Evolutionary conservation across 1,140 invertebrate species (phyloP).

Genomic region (Ridgeia piscesae): DNA sequence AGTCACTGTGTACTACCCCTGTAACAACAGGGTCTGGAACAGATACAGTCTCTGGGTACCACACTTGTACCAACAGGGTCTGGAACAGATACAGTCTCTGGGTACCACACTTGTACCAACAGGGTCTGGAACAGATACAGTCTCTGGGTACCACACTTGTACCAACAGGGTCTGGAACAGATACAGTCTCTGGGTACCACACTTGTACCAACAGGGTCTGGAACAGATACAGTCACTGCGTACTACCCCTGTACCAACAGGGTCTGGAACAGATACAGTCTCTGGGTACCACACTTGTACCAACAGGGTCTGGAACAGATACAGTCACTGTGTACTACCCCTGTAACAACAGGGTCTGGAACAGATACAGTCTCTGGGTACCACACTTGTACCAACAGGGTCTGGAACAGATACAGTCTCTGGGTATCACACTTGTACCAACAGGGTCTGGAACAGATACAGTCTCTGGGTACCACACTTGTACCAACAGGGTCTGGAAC

Average conservation of each 20-base stretch:
- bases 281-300: not conserved
- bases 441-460: not conserved
- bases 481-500: not conserved
- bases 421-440: not conserved
- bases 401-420: not conserved
- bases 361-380: not conserved
- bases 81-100: not conserved
- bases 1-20: not conserved
- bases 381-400: not conserved
- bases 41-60: not conserved
- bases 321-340: not conserved
- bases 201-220: not conserved
- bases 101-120: not conserved
- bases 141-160: not conserved
- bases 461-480: not conserved
- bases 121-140: not conserved
- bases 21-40: not conserved
- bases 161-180: not conserved
- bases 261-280: not conserved
- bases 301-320: not conserved
- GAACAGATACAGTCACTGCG: not conserved
- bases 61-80: not conserved
- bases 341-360: not conserved
- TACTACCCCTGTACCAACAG: not conserved
- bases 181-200: not conserved